Base-by-base conservation (phyloP, 1,140 invertebrate genomes). In the Sinonovacula constricta region DNA sequence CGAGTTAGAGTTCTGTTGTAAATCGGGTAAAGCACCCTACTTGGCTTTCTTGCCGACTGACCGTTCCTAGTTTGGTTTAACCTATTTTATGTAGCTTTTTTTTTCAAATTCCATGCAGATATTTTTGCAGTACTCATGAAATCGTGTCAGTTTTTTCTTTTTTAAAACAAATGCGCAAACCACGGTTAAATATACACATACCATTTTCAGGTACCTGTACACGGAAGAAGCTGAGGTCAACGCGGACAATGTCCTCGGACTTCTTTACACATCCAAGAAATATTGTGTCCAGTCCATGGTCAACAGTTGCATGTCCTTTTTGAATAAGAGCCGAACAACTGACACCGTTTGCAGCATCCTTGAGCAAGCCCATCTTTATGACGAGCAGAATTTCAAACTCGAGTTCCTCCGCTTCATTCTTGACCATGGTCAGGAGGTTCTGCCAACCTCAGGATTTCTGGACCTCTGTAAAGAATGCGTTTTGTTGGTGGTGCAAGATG, bases 241-340 rank as follows among this genome's bases (percentile, higher is more conserved):
- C 34, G 94, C 94, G 1, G 95, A 96, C 84, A 95, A 94, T 86
- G 95, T 96, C 1, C 95, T 96, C 94, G 94, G 94, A 1, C 95
- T 95, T 5, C 87, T 96, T 39, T 96, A 96, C 85, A 95, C 95
- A 3, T 95, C 95, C 14, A 96, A 96, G 85, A 96, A 96, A 84
- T 96, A 96, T 90, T 94, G 94, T 2, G 94, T 96, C 0, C 93
- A 94, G 4, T 93, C 94, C 14, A 88, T 96, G 62, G 95, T 95
- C 85, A 94, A 94, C 79, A 94, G 94, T 79, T 96, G 95, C 91
- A 94, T 96, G 1, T 94, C 95, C 83, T 96, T 95, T 89, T 91
- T 96, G 12, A 94, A 95, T 83, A 92, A 93, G 26, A 95, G 95
- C 88, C 91, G 96, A 31, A 93, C 93, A 24, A 93, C 94, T 22